Base-by-base conservation (phyloP, 2,113 vertebrate species). In the Salvelinus sp. region DNA sequence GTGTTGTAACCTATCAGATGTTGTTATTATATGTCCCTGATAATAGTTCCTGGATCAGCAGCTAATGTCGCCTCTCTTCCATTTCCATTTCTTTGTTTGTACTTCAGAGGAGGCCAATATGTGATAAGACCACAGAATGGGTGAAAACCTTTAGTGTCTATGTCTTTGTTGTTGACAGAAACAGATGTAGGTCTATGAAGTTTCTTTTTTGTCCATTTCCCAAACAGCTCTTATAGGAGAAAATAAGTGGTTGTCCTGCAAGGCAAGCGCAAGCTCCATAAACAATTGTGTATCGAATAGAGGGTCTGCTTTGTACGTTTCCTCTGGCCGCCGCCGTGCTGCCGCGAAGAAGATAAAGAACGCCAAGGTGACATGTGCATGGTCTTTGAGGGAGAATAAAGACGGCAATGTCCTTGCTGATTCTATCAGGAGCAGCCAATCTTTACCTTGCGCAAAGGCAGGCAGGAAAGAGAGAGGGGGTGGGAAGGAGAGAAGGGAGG, bases 351-450 rank as follows among this genome's bases (percentile, higher is more conserved):
- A 82, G 86, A 92, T 88, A 88, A 92, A 91, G 86, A 89, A 89
- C 84, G 85, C 86, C 88, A 93, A 92, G 91, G 91, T 91, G 91
- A 92, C 90, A 86, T 82, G 80, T 75, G 83, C 83, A 58, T 79
- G 83, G 85, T 82, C 90, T 89, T 88, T 80, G 86, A 84, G 71
- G 67, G 58, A 85, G 85, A 91, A 89, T 89, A 90, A 91, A 92
- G 88, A 89, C 87, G 54, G 82, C 87, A 76, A 77, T 87, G 90
- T 90, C 91, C 91, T 93, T 91, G 88, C 91, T 88, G 92, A 92
- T 91, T 92, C 87, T 90, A 91, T 92, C 91, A 86, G 83, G 77
- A 83, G 84, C 76, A 85, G 83, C 79, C 84, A 82, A 90, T 91
- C 86, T 90, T 87, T 90, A 86, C 85, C 85, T 16, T 4, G 6